Evolutionary conservation across 2,797 vertebrate species (phyloP).

Genomic region (Scolopax rusticola): DNA sequence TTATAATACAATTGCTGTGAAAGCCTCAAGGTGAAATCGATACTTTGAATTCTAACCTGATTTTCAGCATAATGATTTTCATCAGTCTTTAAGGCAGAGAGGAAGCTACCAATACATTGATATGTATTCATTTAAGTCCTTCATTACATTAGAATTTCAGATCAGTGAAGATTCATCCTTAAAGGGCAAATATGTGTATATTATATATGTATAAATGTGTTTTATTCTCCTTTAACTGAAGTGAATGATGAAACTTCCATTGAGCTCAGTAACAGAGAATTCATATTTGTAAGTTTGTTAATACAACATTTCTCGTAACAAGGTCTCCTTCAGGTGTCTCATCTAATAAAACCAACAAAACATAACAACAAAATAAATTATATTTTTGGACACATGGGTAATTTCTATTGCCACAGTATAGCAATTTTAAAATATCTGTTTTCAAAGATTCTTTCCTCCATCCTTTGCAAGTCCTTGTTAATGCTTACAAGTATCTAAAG

Average conservation of each 20-base stretch:
- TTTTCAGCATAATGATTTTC: slow-evolving; percentile 29
- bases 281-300: neutral
- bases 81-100: neutral
- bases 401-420: neutral
- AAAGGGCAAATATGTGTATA: neutral
- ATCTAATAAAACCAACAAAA: neutral
- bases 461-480: neutral
- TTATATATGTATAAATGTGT: neutral
- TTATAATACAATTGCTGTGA: neutral
- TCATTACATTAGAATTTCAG: slow-evolving; percentile 21
- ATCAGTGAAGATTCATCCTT: neutral
- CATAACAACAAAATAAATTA: neutral
- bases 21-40: slow-evolving; percentile 18
- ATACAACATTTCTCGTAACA: neutral
- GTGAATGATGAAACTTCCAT: neutral
- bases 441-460: neutral
- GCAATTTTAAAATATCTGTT: rapidly evolving
- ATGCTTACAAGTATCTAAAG: too few relatives aligned
- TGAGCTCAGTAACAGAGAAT: neutral
- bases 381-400: neutral
- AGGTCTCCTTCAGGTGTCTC: neutral
- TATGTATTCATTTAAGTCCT: neutral
- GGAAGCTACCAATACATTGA: neutral
- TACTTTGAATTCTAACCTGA: neutral
- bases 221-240: neutral